Evolutionary conservation across 2,797 vertebrate species (phyloP).

Genomic region (Sarcoramphus papa): DNA sequence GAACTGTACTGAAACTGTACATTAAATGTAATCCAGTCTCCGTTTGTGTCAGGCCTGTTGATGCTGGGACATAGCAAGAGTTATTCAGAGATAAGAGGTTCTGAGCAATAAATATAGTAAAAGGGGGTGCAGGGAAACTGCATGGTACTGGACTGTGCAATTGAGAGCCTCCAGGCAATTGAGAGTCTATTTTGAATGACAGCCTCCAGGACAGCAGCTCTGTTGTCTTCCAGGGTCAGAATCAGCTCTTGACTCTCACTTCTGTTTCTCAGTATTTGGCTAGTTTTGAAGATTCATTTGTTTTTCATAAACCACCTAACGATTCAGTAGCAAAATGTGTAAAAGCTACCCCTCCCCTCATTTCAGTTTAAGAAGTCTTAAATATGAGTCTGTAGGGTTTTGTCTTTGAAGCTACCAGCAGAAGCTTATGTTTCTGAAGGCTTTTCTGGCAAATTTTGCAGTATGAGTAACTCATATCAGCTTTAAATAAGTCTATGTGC

Average conservation of each 20-base stretch:
- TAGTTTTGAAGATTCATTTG: neutral
- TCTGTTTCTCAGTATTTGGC: neutral
- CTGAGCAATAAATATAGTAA: neutral
- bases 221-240: neutral
- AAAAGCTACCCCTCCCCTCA: neutral
- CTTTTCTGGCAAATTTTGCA: neutral
- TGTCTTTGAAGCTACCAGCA: neutral
- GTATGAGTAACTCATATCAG: neutral
- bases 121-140: neutral
- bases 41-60: fast-evolving
- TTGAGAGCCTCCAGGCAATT: neutral
- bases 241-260: neutral
- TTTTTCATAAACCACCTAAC: neutral
- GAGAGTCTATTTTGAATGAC: neutral
- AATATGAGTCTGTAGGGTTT: neutral
- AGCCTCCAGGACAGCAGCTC: neutral
- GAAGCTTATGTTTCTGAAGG: neutral
- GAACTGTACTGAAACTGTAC: neutral
- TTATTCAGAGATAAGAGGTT: neutral
- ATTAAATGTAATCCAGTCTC: neutral
- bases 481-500: neutral
- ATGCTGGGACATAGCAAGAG: neutral
- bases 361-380: neutral
- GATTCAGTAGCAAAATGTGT: neutral
- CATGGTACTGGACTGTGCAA: neutral